Conservation (phyloP, 2,888 invertebrate genomes). For the Drosophila koepferae region DNA sequence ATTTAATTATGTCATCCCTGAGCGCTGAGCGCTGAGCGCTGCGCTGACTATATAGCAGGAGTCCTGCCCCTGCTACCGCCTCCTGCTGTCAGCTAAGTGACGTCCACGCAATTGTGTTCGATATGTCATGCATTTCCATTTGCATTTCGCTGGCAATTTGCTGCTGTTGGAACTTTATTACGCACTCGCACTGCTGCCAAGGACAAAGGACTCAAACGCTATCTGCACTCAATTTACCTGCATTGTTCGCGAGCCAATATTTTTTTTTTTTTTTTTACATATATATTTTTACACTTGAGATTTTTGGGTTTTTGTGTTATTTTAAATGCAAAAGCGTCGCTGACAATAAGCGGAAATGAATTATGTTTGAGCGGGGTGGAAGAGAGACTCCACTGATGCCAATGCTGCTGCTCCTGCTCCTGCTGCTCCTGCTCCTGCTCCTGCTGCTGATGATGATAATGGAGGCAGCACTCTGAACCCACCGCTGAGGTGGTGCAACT, state of each 20-base stretch:
- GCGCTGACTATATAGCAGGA: too few relatives aligned
- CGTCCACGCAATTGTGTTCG: constrained; percentile 61
- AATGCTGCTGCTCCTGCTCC: neutral
- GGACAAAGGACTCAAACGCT: constrained; percentile 42
- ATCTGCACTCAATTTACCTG: constrained; percentile 81
- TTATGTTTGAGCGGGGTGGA: constrained; percentile 71
- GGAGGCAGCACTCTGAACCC: constrained; percentile 41
- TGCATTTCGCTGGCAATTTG: constrained; percentile 74
- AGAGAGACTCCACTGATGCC: constrained; percentile 7
- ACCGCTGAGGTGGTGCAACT: constrained; percentile 64
- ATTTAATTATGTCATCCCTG: constrained; percentile 83
- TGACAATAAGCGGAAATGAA: constrained; percentile 84
- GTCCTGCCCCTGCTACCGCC: neutral
- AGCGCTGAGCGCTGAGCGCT: neutral
- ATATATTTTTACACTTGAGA: constrained; percentile 69
- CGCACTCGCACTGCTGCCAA: constrained; percentile 30
- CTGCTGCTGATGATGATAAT: constrained; percentile 2
- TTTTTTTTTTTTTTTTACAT: constrained; percentile 16
- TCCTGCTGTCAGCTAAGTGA: neutral
- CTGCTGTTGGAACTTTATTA: constrained; percentile 58
- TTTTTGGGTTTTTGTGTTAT: constrained; percentile 59
- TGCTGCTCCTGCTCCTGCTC: neutral
- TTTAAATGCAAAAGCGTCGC: constrained; percentile 73
- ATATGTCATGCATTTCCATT: constrained; percentile 76
- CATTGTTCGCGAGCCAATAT: constrained; percentile 70